Percentiles rank a stretch among this genome's conserved stretches.
Evolutionary conservation across 2,113 vertebrate species (phyloP).

Genomic region (Vombatus ursinus): DNA sequence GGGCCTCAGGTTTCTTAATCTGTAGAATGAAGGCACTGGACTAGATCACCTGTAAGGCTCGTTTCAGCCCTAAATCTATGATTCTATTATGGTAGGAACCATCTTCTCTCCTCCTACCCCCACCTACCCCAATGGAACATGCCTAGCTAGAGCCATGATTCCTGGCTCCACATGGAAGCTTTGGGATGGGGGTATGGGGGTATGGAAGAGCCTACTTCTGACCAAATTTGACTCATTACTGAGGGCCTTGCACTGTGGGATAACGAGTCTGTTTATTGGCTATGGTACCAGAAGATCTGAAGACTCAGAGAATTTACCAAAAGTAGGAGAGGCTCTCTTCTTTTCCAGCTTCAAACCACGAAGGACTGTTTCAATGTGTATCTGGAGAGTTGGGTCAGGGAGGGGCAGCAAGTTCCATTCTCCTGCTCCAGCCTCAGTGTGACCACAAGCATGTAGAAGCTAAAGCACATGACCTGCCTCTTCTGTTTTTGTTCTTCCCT

Average conservation of each 20-base stretch:
- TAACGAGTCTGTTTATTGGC: not conserved
- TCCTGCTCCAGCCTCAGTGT: too few relatives aligned
- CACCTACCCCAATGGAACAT: not conserved
- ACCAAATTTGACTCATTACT: not conserved
- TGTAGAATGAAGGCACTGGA: not conserved
- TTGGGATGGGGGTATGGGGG: not conserved
- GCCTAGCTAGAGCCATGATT: not conserved
- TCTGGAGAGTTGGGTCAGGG: not conserved
- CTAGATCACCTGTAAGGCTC: not conserved
- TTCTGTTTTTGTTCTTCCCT: not conserved
- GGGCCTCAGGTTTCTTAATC: not conserved
- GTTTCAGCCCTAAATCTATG: not conserved
- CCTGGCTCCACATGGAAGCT: not conserved
- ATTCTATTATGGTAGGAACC: not conserved
- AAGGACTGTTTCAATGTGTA: not conserved
- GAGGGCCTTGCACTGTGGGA: not conserved
- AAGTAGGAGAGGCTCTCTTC: not conserved
- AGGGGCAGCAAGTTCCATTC: not conserved
- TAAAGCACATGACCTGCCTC: not conserved
- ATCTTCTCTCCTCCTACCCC: not conserved
- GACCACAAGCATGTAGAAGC: not conserved
- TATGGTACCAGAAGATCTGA: not conserved
- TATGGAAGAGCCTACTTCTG: too few relatives aligned
- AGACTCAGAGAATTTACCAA: not conserved
- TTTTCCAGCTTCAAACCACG: not conserved